Base-by-base conservation (phyloP, 2,888 invertebrate genomes). In the Lochmaea crataegi region DNA sequence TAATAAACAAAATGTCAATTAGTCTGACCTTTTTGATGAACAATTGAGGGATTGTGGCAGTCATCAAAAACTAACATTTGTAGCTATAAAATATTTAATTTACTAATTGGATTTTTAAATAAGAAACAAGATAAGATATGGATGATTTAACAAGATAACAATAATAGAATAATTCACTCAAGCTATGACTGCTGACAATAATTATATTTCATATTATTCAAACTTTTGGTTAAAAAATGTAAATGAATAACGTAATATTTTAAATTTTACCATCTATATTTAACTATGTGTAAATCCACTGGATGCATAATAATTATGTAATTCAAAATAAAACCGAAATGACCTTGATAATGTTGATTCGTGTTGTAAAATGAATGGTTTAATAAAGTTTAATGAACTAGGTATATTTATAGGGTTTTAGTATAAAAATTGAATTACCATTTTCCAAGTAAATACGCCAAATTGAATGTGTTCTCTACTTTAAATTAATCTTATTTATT, bases 341-440 rank as follows among this genome's bases (percentile, higher is more conserved):
- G 57, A 53, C 70, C 70, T 70, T 70, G 45, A n/a, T 10, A 42
- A n/a, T 45, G 56, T 58, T 63, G 70, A 70, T 41, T 70, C 70
- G 61, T 51, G 45, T 61, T 42, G 10, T 63, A 18, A 41, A 41
- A 63, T 41, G 48, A 22, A 45, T 22, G 57, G 41, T 57, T 69
- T 38, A 41, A 48, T 42, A 48, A 58, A 64, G 56, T 69, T 70
- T 70, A 70, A 41, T 48, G 64, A 64, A 70, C 70, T 63, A 60
- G 12, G 42, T 26, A 26, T 38, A 18, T 56, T 38, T 9, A 7
- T 7, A 38, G 7, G 32, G 32, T 6, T 38, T 9, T 38, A 38
- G 5, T 38, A 38, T 38, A 38, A 38, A 22, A 38, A 7, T 7
- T 38, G 1, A 9, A 7, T 38, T 9, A 38, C 32, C 32, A 9